Evolutionary conservation across 2,113 vertebrate genomes (phyloP).

Genomic region (Nibea coibor): DNA sequence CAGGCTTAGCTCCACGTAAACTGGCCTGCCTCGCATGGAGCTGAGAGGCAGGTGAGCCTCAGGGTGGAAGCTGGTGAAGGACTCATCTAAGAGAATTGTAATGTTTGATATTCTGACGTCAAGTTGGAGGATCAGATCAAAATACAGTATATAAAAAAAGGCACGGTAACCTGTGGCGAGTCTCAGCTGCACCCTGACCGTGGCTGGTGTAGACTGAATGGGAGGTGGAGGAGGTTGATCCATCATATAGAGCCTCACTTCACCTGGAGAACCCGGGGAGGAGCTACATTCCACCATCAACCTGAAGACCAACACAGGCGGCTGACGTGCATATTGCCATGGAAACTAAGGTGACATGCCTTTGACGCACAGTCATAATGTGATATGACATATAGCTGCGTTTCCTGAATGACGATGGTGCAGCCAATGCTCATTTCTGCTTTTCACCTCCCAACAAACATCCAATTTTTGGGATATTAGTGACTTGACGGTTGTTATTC

Average conservation of each 20-base stretch:
- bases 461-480: too few relatives aligned
- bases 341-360: not conserved
- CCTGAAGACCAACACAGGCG: constrained; percentile 33
- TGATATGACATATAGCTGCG: not conserved
- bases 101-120: not conserved
- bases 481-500: not conserved
- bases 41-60: constrained; percentile 70
- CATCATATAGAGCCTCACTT: constrained; percentile 48
- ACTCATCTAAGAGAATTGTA: constrained; percentile 46
- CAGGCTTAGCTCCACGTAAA: constrained; percentile 71
- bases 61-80: constrained; percentile 68
- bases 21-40: constrained; percentile 21
- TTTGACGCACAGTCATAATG: not conserved
- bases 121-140: not conserved
- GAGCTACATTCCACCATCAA: constrained; percentile 63
- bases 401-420: not conserved
- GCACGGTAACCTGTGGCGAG: constrained; percentile 62
- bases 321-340: not conserved
- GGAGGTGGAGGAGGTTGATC: constrained; percentile 1
- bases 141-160: too few relatives aligned
- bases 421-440: not conserved
- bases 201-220: constrained; percentile 1
- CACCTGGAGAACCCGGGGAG: constrained; percentile 36
- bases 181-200: constrained; percentile 55
- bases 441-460: not conserved